These are phyloP conservation scores for Sylvilagus bachmani DNA, from an alignment of 2,113 vertebrate species.

Conservation along the genomic window DNA sequence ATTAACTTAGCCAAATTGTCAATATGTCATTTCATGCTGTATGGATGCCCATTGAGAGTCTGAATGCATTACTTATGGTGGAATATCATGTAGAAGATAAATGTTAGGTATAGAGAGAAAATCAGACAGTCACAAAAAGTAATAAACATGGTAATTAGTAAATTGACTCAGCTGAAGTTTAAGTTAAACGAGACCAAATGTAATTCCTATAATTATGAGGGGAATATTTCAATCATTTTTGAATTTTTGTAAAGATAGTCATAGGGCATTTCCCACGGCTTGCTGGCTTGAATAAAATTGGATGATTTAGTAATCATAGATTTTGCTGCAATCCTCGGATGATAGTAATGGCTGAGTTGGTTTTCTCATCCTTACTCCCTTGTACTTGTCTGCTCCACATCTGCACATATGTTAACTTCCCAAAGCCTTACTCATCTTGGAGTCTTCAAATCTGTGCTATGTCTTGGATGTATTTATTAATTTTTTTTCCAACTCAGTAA, in stretches of 20 bases:
- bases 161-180: neutral
- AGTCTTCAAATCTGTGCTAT: neutral
- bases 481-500: neutral
- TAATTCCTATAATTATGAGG: neutral
- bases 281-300: neutral
- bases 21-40: neutral
- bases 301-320: neutral
- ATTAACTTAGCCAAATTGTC: neutral
- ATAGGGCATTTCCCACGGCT: neutral
- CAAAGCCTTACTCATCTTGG: neutral
- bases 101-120: neutral
- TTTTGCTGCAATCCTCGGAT: neutral
- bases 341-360: neutral
- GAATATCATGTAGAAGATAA: neutral
- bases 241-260: neutral
- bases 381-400: neutral
- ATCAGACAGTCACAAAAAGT: neutral
- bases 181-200: neutral
- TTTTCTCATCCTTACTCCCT: neutral
- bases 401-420: neutral
- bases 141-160: neutral
- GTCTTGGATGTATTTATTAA: neutral
- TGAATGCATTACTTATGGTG: neutral
- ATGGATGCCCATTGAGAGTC: neutral
- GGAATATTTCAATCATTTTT: neutral